Base-by-base conservation (phyloP, 2,797 vertebrate species). In the Takifugu ocellatus region DNA sequence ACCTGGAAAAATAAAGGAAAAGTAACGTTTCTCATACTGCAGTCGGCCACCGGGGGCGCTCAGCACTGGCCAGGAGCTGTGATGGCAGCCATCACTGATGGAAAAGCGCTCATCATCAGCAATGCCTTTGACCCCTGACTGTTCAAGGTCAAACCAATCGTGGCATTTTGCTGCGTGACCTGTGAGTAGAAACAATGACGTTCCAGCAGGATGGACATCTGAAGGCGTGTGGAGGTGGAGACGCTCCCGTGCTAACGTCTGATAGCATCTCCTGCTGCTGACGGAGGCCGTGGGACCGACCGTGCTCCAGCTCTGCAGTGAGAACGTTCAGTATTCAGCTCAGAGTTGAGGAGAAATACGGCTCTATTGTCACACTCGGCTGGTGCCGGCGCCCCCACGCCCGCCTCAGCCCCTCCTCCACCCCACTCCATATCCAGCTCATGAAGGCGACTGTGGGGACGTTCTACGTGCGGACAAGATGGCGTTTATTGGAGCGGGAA, bases 291-390 rank as follows among this genome's bases (percentile, higher is more conserved):
- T 12, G 42, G 14, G 17, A 59, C 17, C 17, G 58, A 66, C 68
- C 72, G 84, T 78, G 74, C 81, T 77, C 70, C 1, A 49, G 65
- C 82, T 79, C 84, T 69, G 87, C 88, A 88, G 86, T 84, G 82
- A 66, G 54, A 57, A 5, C 81, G 78, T 75, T 92, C 89, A 90
- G 90, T 89, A 91, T 92, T 89, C 91, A 84, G 79, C 90, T 91
- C 90, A 85, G 84, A 77, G 74, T 77, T 80, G 69, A 74, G 75
- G 75, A 90, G 88, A 91, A 90, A 89, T 90, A 90, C 83, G 84
- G 88, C 77, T 74, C 75, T 53, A 66, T 83, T 87, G 88, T 91
- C 90, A 90, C 88, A 88, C 78, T 90, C 86, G 87, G 89, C 91
- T 89, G 87, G 83, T 73, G 86, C 80, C 80, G 87, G 80, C 44